A percentile compares a stretch with the other conserved stretches of the same genome.
These are phyloP conservation scores for Conopomorpha cramerella DNA, from an alignment of 1,140 invertebrate genomes.

Conservation along the genomic window DNA sequence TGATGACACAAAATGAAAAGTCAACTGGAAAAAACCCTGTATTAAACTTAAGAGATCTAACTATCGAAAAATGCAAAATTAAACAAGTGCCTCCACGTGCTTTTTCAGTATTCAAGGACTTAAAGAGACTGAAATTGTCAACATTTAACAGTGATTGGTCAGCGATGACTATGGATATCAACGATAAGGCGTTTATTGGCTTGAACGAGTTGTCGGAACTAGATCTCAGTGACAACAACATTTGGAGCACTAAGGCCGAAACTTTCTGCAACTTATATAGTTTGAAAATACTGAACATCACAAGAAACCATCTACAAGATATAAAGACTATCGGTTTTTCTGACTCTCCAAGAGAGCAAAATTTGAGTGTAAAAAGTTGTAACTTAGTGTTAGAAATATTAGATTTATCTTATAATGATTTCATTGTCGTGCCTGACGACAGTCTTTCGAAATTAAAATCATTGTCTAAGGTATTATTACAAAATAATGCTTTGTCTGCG, in stretches of 20 bases:
- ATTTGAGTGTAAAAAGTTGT: constrained; percentile 61
- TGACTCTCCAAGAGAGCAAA: constrained; percentile 60
- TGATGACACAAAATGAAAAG: constrained; percentile 50
- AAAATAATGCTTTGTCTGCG: constrained; percentile 75
- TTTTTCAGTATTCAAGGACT: constrained; percentile 68
- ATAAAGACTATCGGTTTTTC: constrained; percentile 73
- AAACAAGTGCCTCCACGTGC: constrained; percentile 71
- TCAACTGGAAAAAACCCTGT: constrained; percentile 37
- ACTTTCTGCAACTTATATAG: constrained; percentile 76
- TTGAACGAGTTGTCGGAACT: constrained; percentile 70
- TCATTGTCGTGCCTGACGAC: constrained; percentile 69
- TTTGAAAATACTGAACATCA: constrained; percentile 73
- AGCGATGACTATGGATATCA: constrained; percentile 75
- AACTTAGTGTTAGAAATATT: constrained; percentile 69
- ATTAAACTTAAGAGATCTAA: constrained; percentile 67
- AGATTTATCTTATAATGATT: constrained; percentile 76
- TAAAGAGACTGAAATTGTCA: constrained; percentile 70
- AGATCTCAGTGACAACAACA: constrained; percentile 79
- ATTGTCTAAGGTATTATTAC: constrained; percentile 67
- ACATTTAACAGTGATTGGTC: constrained; percentile 84
- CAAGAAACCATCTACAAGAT: constrained; percentile 79
- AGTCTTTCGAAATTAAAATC: constrained; percentile 70
- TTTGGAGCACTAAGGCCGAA: constrained; percentile 75
- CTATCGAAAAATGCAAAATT: constrained; percentile 80
- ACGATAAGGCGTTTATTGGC: constrained; percentile 70